Base-by-base conservation (phyloP, 2,113 vertebrate genomes). In the Rhinoderma darwinii region DNA sequence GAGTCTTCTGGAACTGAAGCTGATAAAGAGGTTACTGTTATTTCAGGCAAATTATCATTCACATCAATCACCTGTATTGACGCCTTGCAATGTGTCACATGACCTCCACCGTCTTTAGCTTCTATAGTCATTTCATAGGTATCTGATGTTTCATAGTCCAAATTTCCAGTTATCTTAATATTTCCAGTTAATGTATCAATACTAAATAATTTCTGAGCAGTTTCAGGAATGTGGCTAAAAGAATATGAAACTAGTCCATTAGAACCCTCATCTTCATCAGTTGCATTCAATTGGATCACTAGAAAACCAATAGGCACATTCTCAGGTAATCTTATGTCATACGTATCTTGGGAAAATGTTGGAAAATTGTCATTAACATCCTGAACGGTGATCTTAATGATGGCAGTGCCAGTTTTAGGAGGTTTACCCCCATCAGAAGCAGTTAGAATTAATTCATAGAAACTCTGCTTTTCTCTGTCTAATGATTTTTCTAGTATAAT, bases 361-460 rank as follows among this genome's bases (percentile, higher is more conserved):
- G 94, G 94, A 0, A 90, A 61, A 5, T 94, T 93, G 32, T 95
- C 94, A 0, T 95, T 94, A 81, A 85, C 90, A 9, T 94, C 93
- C 10, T 70, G 66, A 8, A 70, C 66, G 10, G 32, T 70, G 18
- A 70, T 70, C 32, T 37, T 70, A 32, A 70, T 35, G 20, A 70
- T 70, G 32, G 32, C 66, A 22, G 66, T 70, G 18, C 66, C 66
- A 22, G 66, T 70, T 70, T 70, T 37, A 70, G 35, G 35, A 35
- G 66, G 66, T 70, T 70, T 70, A 70, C 66, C 66, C 6, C 66
- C 66, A 37, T 70, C 66, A 8, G 15, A 37, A 1, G 35, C 35
- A 37, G 66, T 37, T 37, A 70, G 39, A 2, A 70, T 37, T 18
- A 70, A 70, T 18, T 70, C 66, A 70, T 70, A 39, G 32, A 37